Percentiles rank a stretch among this genome's conserved stretches.
These are phyloP conservation scores for Glaucidium brasilianum DNA, from an alignment of 2,113 vertebrate genomes.

Conservation along the genomic window DNA sequence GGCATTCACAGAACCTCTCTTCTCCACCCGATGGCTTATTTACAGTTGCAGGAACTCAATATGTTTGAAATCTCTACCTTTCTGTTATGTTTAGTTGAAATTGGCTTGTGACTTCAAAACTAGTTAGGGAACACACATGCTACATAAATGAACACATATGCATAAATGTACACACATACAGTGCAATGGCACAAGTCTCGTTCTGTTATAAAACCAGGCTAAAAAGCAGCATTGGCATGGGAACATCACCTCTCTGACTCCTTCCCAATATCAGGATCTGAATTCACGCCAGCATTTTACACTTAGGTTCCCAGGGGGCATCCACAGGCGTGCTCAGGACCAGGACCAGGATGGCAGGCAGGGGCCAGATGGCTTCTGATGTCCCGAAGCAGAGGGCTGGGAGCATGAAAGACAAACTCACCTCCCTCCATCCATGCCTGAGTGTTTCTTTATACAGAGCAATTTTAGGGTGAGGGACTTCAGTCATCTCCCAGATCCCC, in stretches of 20 bases:
- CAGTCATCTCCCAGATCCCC: background rate
- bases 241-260: background rate
- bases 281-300: background rate
- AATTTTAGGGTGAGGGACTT: background rate
- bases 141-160: background rate
- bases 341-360: background rate
- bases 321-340: fast-evolving
- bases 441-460: background rate
- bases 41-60: background rate
- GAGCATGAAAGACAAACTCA: fast-evolving
- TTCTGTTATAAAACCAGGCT: background rate
- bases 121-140: background rate
- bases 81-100: background rate
- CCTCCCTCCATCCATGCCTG: background rate
- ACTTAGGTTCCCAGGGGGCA: fast-evolving
- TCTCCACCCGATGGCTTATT: background rate
- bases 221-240: fast-evolving
- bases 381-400: no score
- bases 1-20: background rate
- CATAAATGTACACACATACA: background rate
- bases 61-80: background rate
- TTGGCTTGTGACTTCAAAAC: background rate
- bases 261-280: background rate
- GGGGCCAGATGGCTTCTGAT: background rate
- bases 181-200: fast-evolving